Conservation (phyloP, 2,888 invertebrate species). For the Leptogaster cylindrica region DNA sequence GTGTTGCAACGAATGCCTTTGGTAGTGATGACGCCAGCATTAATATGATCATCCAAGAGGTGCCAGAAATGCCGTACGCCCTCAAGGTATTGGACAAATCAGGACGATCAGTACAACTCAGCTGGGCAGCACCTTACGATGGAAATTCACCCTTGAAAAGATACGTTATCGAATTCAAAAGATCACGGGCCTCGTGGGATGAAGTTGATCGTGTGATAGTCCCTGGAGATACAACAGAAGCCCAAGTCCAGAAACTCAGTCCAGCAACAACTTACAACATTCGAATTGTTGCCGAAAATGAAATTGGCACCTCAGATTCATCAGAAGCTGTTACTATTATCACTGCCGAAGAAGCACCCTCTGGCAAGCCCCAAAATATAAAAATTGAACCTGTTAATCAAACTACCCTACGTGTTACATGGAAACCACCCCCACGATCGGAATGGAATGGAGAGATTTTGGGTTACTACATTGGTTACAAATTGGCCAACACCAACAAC, state of each 20-base stretch:
- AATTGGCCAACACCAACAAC: slow-evolving; percentile 81
- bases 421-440: slow-evolving; percentile 88
- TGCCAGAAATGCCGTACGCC: slow-evolving; percentile 82
- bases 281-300: slow-evolving; percentile 91
- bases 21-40: slow-evolving; percentile 95
- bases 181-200: slow-evolving; percentile 81
- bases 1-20: slow-evolving; percentile 91
- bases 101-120: slow-evolving; percentile 86
- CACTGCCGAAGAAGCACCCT: slow-evolving; percentile 91
- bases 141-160: slow-evolving; percentile 89
- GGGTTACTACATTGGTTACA: slow-evolving; percentile 91
- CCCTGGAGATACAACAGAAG: slow-evolving; percentile 88
- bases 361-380: slow-evolving; percentile 82
- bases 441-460: slow-evolving; percentile 93
- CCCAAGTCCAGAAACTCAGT: slow-evolving; percentile 84
- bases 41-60: slow-evolving; percentile 92
- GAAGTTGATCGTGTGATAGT: slow-evolving; percentile 88
- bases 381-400: slow-evolving; percentile 88
- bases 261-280: slow-evolving; percentile 94
- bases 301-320: slow-evolving; percentile 89
- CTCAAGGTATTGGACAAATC: slow-evolving; percentile 89
- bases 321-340: slow-evolving; percentile 93
- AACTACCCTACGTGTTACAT: slow-evolving; percentile 83
- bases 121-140: slow-evolving; percentile 91
- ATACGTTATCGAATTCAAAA: slow-evolving; percentile 90